These are phyloP conservation scores for Lordiphosa fenestrarum DNA, from an alignment of 2,888 invertebrate species.

Conservation along the genomic window DNA sequence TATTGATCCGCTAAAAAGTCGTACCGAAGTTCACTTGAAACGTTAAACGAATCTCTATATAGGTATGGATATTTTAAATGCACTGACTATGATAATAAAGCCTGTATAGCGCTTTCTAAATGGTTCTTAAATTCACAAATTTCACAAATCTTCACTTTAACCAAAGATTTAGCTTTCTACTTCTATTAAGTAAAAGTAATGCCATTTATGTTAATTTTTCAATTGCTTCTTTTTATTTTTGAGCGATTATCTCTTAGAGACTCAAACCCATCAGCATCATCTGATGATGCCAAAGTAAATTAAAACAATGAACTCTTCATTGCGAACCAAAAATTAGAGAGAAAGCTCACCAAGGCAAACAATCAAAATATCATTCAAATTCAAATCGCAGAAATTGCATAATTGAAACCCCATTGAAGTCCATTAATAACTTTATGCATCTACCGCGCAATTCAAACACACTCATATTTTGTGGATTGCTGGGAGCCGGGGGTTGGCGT, in stretches of 20 bases:
- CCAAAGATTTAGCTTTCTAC: too few relatives aligned
- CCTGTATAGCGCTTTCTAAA: too few relatives aligned
- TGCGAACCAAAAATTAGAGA: constrained; percentile 19
- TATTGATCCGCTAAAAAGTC: too few relatives aligned
- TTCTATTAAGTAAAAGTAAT: too few relatives aligned
- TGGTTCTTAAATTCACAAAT: too few relatives aligned
- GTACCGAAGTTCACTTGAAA: too few relatives aligned
- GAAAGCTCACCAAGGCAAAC: constrained; percentile 42
- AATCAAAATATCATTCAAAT: constrained; percentile 69
- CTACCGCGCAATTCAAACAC: constrained; percentile 53
- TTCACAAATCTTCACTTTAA: too few relatives aligned
- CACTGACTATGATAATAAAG: too few relatives aligned
- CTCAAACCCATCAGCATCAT: neutral
- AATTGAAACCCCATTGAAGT: constrained; percentile 71
- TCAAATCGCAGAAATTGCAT: constrained; percentile 73
- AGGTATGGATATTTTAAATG: too few relatives aligned
- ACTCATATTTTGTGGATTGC: constrained; percentile 32
- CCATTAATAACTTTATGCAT: constrained; percentile 70
- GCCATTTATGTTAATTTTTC: too few relatives aligned
- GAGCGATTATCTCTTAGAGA: neutral
- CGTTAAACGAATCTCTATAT: too few relatives aligned
- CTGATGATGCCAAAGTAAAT: constrained; percentile 15
- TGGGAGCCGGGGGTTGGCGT: neutral
- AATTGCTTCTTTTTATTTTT: too few relatives aligned
- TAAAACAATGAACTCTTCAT: constrained; percentile 24